phyloP scores from a whole-genome alignment of 2,113 vertebrate genomes.

The Pluvialis apricaria region DNA sequence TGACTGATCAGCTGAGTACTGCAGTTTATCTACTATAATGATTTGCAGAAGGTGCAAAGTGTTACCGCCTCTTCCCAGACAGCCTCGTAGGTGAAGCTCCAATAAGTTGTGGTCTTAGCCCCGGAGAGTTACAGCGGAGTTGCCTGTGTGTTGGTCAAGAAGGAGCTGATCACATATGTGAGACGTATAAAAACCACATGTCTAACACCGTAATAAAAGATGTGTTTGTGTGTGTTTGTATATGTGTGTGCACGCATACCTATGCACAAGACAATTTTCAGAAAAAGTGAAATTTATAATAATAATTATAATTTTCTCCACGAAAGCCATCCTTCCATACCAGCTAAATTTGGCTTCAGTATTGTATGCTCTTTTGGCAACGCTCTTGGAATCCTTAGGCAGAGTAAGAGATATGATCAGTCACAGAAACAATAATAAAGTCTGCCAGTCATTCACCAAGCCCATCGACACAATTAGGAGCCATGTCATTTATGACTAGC shows the following conservation, averaged over 20 bases:
- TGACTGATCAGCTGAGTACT: background rate
- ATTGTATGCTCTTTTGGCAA: background rate
- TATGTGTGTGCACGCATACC: fast-evolving
- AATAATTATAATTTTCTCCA: background rate
- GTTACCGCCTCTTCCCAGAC: background rate
- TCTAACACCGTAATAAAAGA: background rate
- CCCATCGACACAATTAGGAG: background rate
- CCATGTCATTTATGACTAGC: background rate
- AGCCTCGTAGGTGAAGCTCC: background rate
- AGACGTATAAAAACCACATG: background rate
- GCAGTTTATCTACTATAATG: background rate
- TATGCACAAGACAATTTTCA: background rate
- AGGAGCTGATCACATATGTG: background rate
- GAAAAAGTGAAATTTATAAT: background rate
- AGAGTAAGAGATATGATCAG: background rate
- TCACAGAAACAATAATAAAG: conserved; percentile 22
- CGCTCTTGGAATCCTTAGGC: conserved; percentile 5
- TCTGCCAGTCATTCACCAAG: conserved; percentile 56
- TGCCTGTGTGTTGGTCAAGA: background rate
- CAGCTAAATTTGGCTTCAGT: background rate
- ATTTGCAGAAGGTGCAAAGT: background rate
- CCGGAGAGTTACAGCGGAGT: too few relatives aligned
- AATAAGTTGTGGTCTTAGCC: background rate
- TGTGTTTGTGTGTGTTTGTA: fast-evolving
- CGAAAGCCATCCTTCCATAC: background rate